Evolutionary conservation across 2,113 vertebrate genomes (phyloP), one percentile per base, ranked within the genome.

Genomic region (Craseonycteris thonglongyai): DNA sequence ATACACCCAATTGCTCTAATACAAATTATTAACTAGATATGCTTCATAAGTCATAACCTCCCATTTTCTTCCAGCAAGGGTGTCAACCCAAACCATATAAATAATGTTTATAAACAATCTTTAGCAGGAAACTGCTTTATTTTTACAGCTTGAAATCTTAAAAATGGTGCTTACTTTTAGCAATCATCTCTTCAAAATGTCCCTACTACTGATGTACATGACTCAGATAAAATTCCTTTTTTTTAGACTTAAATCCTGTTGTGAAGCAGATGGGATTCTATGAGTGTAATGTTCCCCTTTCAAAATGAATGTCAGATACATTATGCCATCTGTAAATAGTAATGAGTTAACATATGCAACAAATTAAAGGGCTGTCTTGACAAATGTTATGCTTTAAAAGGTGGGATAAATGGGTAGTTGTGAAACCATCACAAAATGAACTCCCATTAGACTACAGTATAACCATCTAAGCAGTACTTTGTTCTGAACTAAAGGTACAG

Each of bases 151-250:
- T 69, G 26, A 91, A 94, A 91, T 81, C 51, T 79, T 91, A 75
- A 95, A 61, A 91, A 76, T 79, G 42, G 66, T 63, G 42, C 58
- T 80, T 83, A 74, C 72, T 88, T 79, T 72, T 49, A 91, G 63
- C 33, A 74, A 95, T 96, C 84, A 87, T 75, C 75, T 95, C 69
- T 93, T 81, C 89, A 87, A 94, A 82, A 78, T 61, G 83, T 80
- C 30, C 40, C 79, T 75, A 35, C 47, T 88, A 51, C 63, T 75
- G 80, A 82, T 88, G 63, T 51, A 16, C 84, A 26, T 6, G 71
- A 84, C 28, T 59, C 76, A 88, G 59, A 90, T 58, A 87, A 96
- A 97, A 97, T 80, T 90, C 85, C 96, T 92, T 56, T 24, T 86
- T 93, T 49, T 75, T 35, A 80, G 75, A 59, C 33, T 9, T 82